Evolutionary conservation across 2,113 vertebrate species (phyloP).

Genomic region (Toxotes jaculatrix): DNA sequence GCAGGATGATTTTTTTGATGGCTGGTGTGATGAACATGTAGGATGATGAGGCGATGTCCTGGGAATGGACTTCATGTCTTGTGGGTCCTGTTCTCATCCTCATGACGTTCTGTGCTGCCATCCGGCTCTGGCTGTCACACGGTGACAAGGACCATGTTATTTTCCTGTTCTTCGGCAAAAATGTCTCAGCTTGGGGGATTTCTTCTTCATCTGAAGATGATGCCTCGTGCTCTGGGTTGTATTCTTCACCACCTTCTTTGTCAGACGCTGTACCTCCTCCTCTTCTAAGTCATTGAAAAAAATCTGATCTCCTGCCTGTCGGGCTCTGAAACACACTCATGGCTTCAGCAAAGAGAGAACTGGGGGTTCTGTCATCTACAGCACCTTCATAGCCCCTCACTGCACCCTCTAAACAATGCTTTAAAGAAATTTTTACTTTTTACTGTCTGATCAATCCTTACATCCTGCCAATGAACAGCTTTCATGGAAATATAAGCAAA

Average conservation of each 20-base stretch:
- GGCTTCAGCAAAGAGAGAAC: not conserved
- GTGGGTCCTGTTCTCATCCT: not conserved
- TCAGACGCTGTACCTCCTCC: not conserved
- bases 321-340: not conserved
- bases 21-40: not conserved
- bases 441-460: no score
- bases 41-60: not conserved
- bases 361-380: not conserved
- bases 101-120: not conserved
- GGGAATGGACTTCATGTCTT: not conserved
- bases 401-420: no score
- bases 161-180: not conserved
- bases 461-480: no score
- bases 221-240: not conserved
- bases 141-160: not conserved
- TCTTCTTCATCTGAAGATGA: constrained; percentile 1
- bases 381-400: not conserved
- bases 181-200: not conserved
- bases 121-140: not conserved
- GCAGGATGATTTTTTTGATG: not conserved
- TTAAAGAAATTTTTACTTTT: no score
- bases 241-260: not conserved
- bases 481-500: no score
- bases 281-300: not conserved
- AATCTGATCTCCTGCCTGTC: not conserved